Percentiles rank a stretch among this genome's conserved stretches.
Evolutionary conservation across 2,888 invertebrate genomes (phyloP).

Genomic region (Petrolisthes manimaculis): DNA sequence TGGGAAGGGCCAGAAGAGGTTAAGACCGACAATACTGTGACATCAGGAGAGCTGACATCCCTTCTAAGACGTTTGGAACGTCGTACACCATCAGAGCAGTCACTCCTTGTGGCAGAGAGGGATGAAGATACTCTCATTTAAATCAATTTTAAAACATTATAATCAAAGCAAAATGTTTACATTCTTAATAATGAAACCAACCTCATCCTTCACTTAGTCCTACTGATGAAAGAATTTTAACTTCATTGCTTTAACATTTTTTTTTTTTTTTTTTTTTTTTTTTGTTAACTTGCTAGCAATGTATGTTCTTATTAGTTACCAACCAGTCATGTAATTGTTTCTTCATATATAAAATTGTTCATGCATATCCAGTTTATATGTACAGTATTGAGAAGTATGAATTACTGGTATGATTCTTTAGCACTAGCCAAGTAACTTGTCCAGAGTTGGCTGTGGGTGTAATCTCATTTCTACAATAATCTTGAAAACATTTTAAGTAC

Average conservation of each 20-base stretch:
- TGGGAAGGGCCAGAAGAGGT: slow-evolving; percentile 27
- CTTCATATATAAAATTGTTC: too few relatives aligned
- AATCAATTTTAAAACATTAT: background rate
- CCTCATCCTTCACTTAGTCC: background rate
- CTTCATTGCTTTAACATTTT: background rate
- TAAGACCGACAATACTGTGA: background rate
- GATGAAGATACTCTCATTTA: slow-evolving; percentile 56
- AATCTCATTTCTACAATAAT: too few relatives aligned
- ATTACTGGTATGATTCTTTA: too few relatives aligned
- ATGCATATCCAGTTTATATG: too few relatives aligned
- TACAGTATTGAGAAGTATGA: too few relatives aligned
- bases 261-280: too few relatives aligned
- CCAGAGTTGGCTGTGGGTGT: too few relatives aligned
- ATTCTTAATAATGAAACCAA: background rate
- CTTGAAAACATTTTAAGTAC: too few relatives aligned
- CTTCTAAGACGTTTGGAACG: slow-evolving; percentile 49
- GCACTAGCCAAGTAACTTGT: too few relatives aligned
- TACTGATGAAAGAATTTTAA: background rate
- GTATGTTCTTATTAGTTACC: too few relatives aligned
- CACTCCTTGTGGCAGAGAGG: slow-evolving; percentile 42
- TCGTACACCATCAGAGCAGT: slow-evolving; percentile 48
- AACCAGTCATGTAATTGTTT: too few relatives aligned
- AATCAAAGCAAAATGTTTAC: background rate
- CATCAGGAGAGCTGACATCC: slow-evolving; percentile 38
- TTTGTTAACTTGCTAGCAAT: too few relatives aligned